Evolutionary conservation across 2,797 vertebrate genomes (phyloP).

Genomic region (Eospalax fontanierii): DNA sequence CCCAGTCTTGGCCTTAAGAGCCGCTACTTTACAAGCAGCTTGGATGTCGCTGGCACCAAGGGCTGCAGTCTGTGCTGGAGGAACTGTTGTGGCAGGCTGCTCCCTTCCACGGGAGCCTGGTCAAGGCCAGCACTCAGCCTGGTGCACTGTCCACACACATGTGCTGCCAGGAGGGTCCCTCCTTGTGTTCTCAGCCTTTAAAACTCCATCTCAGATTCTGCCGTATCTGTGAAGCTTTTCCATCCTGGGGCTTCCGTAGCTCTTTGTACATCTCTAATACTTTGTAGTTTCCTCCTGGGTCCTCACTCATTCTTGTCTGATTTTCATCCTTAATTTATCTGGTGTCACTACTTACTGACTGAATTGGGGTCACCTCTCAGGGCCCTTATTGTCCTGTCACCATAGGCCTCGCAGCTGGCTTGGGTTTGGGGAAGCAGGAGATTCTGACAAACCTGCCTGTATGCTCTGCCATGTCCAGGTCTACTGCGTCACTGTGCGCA

Average conservation of each 20-base stretch:
- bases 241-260: neutral
- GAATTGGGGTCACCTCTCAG: neutral
- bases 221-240: neutral
- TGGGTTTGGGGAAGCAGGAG: neutral
- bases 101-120: neutral
- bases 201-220: neutral
- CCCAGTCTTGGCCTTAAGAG: neutral
- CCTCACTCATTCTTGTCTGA: neutral
- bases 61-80: neutral
- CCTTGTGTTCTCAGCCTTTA: neutral
- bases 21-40: neutral
- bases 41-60: neutral
- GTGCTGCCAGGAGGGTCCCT: neutral
- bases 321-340: neutral
- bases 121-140: neutral
- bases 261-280: neutral
- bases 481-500: neutral
- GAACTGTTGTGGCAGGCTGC: neutral
- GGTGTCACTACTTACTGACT: neutral
- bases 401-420: neutral
- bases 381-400: neutral
- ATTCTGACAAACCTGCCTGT: neutral
- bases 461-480: rapidly evolving
- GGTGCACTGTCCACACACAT: no score
- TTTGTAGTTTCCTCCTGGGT: neutral